These are phyloP conservation scores for Ambastaia sidthimunki DNA, from an alignment of 2,797 vertebrate species.

Conservation along the genomic window DNA sequence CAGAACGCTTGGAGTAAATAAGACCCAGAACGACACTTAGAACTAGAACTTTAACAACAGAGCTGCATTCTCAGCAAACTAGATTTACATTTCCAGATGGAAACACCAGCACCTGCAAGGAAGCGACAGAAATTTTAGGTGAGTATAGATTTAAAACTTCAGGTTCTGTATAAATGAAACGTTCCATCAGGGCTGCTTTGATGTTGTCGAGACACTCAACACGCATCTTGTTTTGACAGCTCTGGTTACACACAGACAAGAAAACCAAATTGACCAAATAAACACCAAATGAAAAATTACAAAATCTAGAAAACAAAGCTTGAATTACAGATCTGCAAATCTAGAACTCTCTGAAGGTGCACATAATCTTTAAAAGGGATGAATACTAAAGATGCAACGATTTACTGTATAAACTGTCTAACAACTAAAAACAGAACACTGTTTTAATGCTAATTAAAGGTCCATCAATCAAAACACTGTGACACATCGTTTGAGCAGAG, in stretches of 20 bases:
- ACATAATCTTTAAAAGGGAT: too few species aligned
- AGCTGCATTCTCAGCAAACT: neutral
- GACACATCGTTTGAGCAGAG: too few species aligned
- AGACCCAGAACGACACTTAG: neutral
- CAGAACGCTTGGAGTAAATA: constrained; percentile 21
- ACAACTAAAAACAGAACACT: too few species aligned
- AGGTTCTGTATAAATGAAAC: neutral
- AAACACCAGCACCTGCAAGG: neutral
- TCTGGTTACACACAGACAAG: neutral
- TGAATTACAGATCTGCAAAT: neutral
- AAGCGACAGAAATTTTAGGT: neutral
- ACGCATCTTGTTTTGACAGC: neutral
- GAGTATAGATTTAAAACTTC: neutral
- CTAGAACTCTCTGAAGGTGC: too few species aligned
- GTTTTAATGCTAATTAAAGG: too few species aligned
- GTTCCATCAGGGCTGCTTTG: neutral
- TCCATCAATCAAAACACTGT: too few species aligned
- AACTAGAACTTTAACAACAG: neutral
- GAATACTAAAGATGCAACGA: too few species aligned
- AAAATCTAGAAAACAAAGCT: neutral
- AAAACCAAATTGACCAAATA: neutral
- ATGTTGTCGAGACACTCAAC: neutral
- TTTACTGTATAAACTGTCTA: too few species aligned
- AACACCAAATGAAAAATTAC: too few species aligned
- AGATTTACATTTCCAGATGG: constrained; percentile 12